Percentiles rank a stretch among this genome's conserved stretches.
These are phyloP conservation scores for Butorides virescens DNA, from an alignment of 2,113 vertebrate species.

Conservation along the genomic window DNA sequence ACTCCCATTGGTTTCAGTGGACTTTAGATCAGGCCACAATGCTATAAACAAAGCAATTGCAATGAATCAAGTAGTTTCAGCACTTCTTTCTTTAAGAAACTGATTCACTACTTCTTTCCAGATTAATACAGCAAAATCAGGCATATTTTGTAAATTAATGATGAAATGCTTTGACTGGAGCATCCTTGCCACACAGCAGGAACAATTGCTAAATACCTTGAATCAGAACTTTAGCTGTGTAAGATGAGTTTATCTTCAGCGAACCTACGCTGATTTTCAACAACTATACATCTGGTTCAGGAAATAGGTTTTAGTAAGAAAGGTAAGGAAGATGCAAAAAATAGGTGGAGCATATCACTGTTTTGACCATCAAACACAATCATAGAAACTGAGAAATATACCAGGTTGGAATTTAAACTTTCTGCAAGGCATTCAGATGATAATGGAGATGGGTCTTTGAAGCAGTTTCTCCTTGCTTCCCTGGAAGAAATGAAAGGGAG, in stretches of 20 bases:
- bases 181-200: background rate
- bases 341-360: background rate
- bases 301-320: background rate
- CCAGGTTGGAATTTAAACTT: constrained; percentile 80
- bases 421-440: constrained; percentile 81
- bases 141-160: background rate
- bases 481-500: constrained; percentile 81
- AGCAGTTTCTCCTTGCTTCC: constrained; percentile 80
- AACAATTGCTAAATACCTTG: background rate
- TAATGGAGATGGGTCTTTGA: constrained; percentile 79
- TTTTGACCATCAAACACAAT: constrained; percentile 65
- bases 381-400: constrained; percentile 73
- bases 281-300: background rate
- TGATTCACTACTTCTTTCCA: background rate
- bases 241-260: background rate
- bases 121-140: background rate
- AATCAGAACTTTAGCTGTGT: background rate
- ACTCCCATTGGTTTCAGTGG: constrained; percentile 20
- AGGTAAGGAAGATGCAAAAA: background rate
- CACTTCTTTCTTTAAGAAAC: background rate
- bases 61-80: background rate
- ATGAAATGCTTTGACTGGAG: background rate
- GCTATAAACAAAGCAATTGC: constrained; percentile 38
- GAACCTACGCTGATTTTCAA: background rate
- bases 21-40: constrained; percentile 58